phyloP scores from a whole-genome alignment of 1,140 invertebrate genomes.

The Lordiphosa clarofinis region DNA sequence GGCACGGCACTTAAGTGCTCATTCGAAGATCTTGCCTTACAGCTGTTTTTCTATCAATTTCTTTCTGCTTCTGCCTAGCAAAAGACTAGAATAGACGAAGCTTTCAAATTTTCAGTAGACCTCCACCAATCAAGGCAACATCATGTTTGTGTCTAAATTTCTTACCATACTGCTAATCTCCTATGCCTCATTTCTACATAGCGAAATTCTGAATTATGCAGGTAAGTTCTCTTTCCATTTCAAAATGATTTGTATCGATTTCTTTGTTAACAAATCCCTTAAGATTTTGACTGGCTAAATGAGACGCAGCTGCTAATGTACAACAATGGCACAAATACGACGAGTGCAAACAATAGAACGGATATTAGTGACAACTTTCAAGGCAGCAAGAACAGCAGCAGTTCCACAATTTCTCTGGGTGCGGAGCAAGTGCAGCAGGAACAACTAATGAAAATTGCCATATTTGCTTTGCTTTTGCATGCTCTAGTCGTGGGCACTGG shows the following conservation, averaged over 20 bases:
- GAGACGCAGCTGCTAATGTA: constrained; percentile 31
- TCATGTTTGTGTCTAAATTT: constrained; percentile 9
- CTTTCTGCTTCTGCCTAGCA: neutral
- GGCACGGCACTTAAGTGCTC: neutral
- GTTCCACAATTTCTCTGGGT: constrained; percentile 1
- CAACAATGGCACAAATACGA: constrained; percentile 22
- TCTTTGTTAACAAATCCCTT: constrained; percentile 4
- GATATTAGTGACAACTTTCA: neutral
- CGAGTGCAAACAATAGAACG: neutral
- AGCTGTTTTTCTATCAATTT: constrained; percentile 8
- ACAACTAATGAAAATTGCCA: constrained; percentile 25
- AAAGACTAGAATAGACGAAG: neutral
- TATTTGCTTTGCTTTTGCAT: constrained; percentile 41
- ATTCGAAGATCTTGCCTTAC: neutral
- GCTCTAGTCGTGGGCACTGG: constrained; percentile 42
- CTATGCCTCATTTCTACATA: constrained; percentile 8
- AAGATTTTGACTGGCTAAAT: constrained; percentile 33
- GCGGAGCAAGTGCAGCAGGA: constrained; percentile 3
- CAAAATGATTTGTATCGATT: neutral
- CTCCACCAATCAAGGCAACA: constrained; percentile 12
- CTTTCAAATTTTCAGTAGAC: constrained; percentile 22
- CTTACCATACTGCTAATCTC: constrained; percentile 10
- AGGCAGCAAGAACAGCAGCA: neutral
- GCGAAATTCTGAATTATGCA: neutral
- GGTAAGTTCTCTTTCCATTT: constrained; percentile 8